Percentiles rank a stretch among this genome's conserved stretches.
phyloP scores from a whole-genome alignment of 2,888 invertebrate species.

The Isoperla grammatica region DNA sequence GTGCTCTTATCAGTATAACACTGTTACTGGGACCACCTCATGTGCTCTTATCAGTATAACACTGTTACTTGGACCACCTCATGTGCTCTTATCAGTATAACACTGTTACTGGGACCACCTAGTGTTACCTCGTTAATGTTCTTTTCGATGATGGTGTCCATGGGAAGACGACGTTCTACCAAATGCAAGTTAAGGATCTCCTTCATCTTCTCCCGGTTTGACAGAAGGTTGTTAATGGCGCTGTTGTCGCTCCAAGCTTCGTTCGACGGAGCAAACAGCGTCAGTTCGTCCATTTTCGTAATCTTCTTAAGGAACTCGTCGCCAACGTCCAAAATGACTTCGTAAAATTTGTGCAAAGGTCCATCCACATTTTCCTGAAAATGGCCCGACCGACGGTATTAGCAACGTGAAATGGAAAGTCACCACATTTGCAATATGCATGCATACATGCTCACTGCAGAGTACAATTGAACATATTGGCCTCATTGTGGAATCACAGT shows the following conservation, averaged over 20 bases:
- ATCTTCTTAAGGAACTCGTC: slow-evolving; percentile 68
- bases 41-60: too few species aligned
- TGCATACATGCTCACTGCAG: too few species aligned
- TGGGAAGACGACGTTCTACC: slow-evolving; percentile 66
- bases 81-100: too few species aligned
- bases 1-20: too few species aligned
- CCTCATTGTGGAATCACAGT: too few species aligned
- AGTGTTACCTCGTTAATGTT: slow-evolving; percentile 65
- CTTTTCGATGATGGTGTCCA: slow-evolving; percentile 67
- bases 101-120: too few species aligned
- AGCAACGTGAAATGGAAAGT: background rate
- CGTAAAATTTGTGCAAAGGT: slow-evolving; percentile 75
- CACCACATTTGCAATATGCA: too few species aligned
- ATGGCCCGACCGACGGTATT: background rate
- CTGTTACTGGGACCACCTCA: too few species aligned
- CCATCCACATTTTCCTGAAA: slow-evolving; percentile 64
- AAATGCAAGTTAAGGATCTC: slow-evolving; percentile 80
- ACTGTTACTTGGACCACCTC: too few species aligned
- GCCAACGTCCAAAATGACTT: slow-evolving; percentile 71
- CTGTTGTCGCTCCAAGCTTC: slow-evolving; percentile 74
- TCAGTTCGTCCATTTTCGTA: slow-evolving; percentile 64
- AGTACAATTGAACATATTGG: too few species aligned
- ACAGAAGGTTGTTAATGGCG: slow-evolving; percentile 57
- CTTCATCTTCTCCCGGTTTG: slow-evolving; percentile 62
- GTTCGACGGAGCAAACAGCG: slow-evolving; percentile 86